These are phyloP conservation scores for Xestia rhomboidea DNA, from an alignment of 2,888 invertebrate species.

Conservation along the genomic window DNA sequence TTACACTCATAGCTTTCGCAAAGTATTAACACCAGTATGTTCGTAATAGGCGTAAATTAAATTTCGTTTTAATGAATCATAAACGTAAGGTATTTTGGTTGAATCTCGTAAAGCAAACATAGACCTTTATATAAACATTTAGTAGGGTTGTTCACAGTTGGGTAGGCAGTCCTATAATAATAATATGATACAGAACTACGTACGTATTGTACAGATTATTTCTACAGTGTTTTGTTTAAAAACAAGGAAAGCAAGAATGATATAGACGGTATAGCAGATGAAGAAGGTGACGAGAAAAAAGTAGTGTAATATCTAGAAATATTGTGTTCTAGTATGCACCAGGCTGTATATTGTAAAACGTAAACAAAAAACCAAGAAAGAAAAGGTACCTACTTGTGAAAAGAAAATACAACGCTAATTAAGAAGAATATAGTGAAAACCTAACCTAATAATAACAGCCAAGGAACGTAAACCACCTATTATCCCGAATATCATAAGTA, in stretches of 20 bases:
- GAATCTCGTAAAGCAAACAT: conserved; percentile 73
- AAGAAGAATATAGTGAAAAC: not conserved
- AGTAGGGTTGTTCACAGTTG: conserved; percentile 43
- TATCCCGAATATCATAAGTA: conserved; percentile 16
- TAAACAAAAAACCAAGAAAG: not conserved
- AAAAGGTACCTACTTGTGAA: not conserved
- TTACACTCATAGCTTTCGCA: conserved; percentile 48
- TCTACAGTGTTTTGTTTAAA: conserved; percentile 37
- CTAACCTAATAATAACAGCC: not conserved
- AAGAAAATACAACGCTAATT: not conserved
- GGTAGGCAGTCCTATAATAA: conserved; percentile 63
- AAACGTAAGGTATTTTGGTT: conserved; percentile 75
- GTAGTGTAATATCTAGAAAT: not conserved
- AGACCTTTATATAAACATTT: conserved; percentile 63
- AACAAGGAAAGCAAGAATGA: not conserved
- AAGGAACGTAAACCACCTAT: not conserved
- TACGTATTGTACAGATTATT: conserved; percentile 31
- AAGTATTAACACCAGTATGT: conserved; percentile 68
- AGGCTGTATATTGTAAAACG: not conserved
- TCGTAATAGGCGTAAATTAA: conserved; percentile 71
- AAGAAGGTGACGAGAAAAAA: not conserved
- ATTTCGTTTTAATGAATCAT: conserved; percentile 77
- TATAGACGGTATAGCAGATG: not conserved
- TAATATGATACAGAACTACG: conserved; percentile 45
- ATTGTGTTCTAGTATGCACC: not conserved